A percentile compares a stretch with the other conserved stretches of the same genome.
These are phyloP conservation scores for Anolis carolinensis DNA, from an alignment of 2,113 vertebrate genomes.

Conservation along the genomic window DNA sequence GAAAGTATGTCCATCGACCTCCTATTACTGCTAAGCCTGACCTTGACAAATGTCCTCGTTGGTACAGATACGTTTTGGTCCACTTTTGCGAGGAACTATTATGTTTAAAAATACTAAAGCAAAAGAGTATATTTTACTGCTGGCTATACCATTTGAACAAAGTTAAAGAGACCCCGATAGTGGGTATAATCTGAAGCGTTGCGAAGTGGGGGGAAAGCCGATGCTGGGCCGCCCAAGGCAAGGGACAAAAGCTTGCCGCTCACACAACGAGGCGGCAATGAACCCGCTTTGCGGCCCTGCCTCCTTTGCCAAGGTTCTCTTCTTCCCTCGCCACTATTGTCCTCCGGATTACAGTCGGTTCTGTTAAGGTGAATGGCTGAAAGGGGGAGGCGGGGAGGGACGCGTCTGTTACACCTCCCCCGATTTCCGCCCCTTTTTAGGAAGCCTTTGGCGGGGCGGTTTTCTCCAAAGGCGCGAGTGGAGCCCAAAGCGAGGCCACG, in stretches of 20 bases:
- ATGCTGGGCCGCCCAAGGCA: not conserved
- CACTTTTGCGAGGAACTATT: not conserved
- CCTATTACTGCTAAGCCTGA: slow-evolving; percentile 44
- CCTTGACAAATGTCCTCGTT: slow-evolving; percentile 21
- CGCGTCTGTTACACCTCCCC: not conserved
- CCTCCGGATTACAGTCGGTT: not conserved
- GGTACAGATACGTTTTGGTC: not conserved
- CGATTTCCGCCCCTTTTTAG: not conserved
- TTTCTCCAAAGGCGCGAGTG: not conserved
- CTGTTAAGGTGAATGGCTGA: not conserved
- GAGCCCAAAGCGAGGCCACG: no score
- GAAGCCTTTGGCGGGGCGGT: no score
- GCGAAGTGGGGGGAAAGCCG: no score
- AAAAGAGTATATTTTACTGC: not conserved
- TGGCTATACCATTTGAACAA: accelerated
- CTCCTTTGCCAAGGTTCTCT: no score
- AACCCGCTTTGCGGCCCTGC: not conserved
- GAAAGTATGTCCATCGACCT: not conserved
- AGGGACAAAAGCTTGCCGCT: slow-evolving; percentile 57
- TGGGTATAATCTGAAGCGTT: no score
- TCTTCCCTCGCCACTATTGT: accelerated
- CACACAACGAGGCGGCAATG: slow-evolving; percentile 41
- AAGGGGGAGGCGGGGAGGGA: no score
- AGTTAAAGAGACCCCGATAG: accelerated
- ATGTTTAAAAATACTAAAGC: not conserved